Evolutionary conservation across 2,888 invertebrate species (phyloP), one percentile per base, ranked within the genome.

Genomic region (Cataglyphis altisquamis): DNA sequence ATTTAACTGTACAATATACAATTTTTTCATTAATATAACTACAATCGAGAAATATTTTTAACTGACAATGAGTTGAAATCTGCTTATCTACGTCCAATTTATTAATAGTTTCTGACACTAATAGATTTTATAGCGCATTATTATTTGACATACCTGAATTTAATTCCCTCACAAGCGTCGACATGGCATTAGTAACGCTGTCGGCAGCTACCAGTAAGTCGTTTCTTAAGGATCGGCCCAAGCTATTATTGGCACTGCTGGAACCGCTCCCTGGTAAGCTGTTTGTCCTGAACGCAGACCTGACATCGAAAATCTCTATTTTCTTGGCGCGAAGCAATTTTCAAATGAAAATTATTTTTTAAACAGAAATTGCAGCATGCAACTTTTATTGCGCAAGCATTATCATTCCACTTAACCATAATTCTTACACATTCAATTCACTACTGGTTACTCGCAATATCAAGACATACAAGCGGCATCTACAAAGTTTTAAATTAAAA

Each of bases 121-220:
- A 55, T 73, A 36, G 32, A 70, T 84, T 68, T 67, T 82, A 21
- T 62, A 82, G 68, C 83, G 82, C 67, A 52, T 82, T 67, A 55
- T 75, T 64, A 57, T 75, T 78, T 15, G 81, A 89, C 96, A 95
- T 95, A 97, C 97, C 98, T 96, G 98, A 98, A 95, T 99, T 99
- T 78, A 99, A 96, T 96, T 99, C 99, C 95, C 98, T 96, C 91
- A 99, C 99, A 91, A 99, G 96, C 39, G 98, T 98, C 52, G 99
- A 98, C 99, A 99, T 99, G 86, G 99, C 99, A 95, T 98, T 98
- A 86, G 99, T 99, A 90, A 99, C 99, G 41, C 98, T 99, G 95
- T 99, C 99, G 64, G 99, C 99, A 67, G 99, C 99, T 93, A 98
- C 98, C 90, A 99, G 96, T 80, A 99, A 96, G 95, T 99, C 98